Base-by-base conservation (phyloP, 1,140 invertebrate genomes). In the Anoplolepis gracilipes region DNA sequence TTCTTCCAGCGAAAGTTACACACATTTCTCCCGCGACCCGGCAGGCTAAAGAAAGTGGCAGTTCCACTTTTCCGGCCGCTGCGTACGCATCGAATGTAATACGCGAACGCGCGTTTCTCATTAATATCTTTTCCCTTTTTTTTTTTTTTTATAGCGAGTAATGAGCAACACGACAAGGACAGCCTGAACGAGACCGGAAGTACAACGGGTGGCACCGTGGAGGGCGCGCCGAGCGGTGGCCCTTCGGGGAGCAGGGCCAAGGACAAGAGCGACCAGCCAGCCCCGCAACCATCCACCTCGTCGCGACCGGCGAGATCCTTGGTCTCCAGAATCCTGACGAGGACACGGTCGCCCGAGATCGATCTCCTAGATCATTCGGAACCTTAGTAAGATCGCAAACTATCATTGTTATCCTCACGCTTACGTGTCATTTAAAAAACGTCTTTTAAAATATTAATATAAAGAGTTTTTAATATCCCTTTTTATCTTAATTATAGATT, bases 101-200 rank as follows among this genome's bases (percentile, higher is more conserved):
- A 78, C 16, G 3, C 3, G 13, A 19, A 28, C 25, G 25, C 11
- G 33, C 22, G 36, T 57, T 22, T 59, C 19, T 82, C 33, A 46
- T 49, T 16, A 13, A 11, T n/a, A n/a, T 16, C 39, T 19, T 28
- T 11, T 42, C 33, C 1, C 3, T 16, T 13, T 39, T 19, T 5
- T 28, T 59, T 11, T 33, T 5, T 77, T 85, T 33, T 93, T 89
- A 8, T 92, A 96, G 95, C 92, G 70, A 95, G 93, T 90, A 95
- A 94, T 90, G 95, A 96, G 79, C 93, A 95, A 59, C 94, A 95
- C 39, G 95, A 96, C 81, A 94, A 94, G 78, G 95, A 96, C 89
- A 95, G 95, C 86, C 85, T 96, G 90, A 95, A 96, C 92, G 95
- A 95, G 36, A 93, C 93, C 13, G 93, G 92, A 85, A 94, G 92